phyloP scores from a whole-genome alignment of 2,113 vertebrate genomes.

The Cololabis saira region DNA sequence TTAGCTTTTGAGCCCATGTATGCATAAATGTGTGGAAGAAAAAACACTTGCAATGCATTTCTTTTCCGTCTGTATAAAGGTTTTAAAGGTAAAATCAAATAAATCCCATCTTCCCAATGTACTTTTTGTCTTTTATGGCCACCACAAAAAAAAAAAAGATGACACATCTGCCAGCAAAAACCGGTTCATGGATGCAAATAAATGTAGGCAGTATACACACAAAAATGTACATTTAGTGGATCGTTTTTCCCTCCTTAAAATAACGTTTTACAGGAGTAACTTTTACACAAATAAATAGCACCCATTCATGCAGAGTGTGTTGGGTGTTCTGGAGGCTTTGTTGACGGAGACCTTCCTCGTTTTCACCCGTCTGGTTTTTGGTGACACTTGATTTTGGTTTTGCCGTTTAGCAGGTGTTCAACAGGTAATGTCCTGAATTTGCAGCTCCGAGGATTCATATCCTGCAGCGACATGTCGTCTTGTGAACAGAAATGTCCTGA shows the following conservation, averaged over 20 bases:
- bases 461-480: neutral
- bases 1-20: conserved; percentile 55
- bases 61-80: conserved; percentile 23
- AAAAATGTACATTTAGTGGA: conserved; percentile 21
- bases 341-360: conserved; percentile 8
- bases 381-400: conserved; percentile 27
- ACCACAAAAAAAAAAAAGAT: conserved; percentile 9
- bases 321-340: neutral
- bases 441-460: conserved; percentile 18
- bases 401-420: conserved; percentile 23
- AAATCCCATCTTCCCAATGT: conserved; percentile 27
- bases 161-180: conserved; percentile 24
- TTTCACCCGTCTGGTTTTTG: conserved; percentile 4
- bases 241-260: conserved; percentile 24
- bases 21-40: conserved; percentile 62
- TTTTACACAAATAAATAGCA: conserved; percentile 56
- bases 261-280: too few relatives aligned
- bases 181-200: conserved; percentile 50
- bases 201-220: conserved; percentile 53
- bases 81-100: conserved; percentile 43
- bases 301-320: conserved; percentile 37
- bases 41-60: conserved; percentile 31
- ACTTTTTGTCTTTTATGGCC: conserved; percentile 17
- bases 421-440: conserved; percentile 22
- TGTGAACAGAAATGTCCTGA: conserved; percentile 5